Base-by-base conservation (phyloP, 2,113 vertebrate species). In the Pelmatolapia mariae region DNA sequence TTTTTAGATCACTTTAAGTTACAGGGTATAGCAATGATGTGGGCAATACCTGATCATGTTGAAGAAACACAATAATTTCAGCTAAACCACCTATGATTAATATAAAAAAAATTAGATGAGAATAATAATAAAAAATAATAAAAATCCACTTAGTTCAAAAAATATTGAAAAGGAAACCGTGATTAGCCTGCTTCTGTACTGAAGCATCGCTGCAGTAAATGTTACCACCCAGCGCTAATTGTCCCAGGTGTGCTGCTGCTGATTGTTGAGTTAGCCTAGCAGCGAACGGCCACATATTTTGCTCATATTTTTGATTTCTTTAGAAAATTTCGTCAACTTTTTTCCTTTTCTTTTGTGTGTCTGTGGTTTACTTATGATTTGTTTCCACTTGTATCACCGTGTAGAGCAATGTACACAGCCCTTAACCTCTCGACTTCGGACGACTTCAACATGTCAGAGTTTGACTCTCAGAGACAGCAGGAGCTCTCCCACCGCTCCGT, bases 401-500 rank as follows among this genome's bases (percentile, higher is more conserved):
- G 81, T 90, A 50, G 56, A 54, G 91, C 85, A 45, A 96, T 97
- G 96, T 84, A 78, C 43, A 13, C 78, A 12, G 52, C 88, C 4
- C 45, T 86, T 10, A 96, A 96, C 88, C 19, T 89, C 3, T 96
- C 96, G 7, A 13, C 54, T n/a, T 11, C n/a, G 8, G 83, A 45
- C 7, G 87, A 83, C 57, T 87, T 50, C 24, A 95, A 93, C 89
- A 11, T 81, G 80, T 91, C 93, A n/a, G 85, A 18, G 33, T 33
- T 57, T 10, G 95, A 95, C 84, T 22, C 78, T 2, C 83, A 89
- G 54, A 80, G 83, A 12, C 86, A 90, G n/a, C 86, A 87, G 56
- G 95, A 95, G 68, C 85, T 94, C 10, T 38, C 86, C 8, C 95
- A 96, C 89, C 93, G 96, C 26, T 89, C 93, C 31, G 19, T 97